Conservation (phyloP, 2,888 invertebrate genomes). For the Dascillus cervinus region DNA sequence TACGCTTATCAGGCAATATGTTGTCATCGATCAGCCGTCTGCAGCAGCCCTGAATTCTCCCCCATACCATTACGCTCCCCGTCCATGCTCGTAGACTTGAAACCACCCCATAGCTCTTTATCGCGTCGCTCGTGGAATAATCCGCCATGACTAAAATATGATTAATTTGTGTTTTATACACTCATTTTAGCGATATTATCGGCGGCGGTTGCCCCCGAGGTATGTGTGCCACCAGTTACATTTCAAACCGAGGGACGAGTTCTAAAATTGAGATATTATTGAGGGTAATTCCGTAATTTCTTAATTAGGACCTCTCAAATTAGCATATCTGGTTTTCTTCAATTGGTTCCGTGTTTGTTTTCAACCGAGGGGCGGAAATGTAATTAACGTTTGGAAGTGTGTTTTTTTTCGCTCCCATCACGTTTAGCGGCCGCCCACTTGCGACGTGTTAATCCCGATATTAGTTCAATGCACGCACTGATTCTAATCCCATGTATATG, state of each 20-base stretch:
- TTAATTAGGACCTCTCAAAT: constrained; percentile 14
- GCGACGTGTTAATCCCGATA: no score
- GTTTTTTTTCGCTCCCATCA: no score
- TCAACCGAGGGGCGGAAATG: neutral
- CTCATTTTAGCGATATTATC: constrained; percentile 24
- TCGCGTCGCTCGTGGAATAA: constrained; percentile 31
- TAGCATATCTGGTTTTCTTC: constrained; percentile 22
- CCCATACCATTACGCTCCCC: constrained; percentile 15
- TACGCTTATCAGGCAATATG: constrained; percentile 19
- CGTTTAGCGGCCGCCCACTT: no score
- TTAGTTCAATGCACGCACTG: no score
- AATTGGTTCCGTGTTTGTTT: constrained; percentile 10
- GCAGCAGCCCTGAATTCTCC: constrained; percentile 18
- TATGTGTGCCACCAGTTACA: neutral
- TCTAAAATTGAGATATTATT: no score
- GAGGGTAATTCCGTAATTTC: constrained; percentile 20
- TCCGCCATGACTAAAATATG: constrained; percentile 34
- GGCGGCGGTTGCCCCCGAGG: neutral
- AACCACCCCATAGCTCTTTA: constrained; percentile 29
- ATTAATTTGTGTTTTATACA: constrained; percentile 33
- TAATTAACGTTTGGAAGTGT: no score
- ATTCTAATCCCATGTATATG: constrained; percentile 21
- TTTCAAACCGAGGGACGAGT: no score
- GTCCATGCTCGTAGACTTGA: no score
- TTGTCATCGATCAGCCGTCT: constrained; percentile 19